Base-by-base conservation (phyloP, 2,888 invertebrate species). In the Brachylomia viminalis region DNA sequence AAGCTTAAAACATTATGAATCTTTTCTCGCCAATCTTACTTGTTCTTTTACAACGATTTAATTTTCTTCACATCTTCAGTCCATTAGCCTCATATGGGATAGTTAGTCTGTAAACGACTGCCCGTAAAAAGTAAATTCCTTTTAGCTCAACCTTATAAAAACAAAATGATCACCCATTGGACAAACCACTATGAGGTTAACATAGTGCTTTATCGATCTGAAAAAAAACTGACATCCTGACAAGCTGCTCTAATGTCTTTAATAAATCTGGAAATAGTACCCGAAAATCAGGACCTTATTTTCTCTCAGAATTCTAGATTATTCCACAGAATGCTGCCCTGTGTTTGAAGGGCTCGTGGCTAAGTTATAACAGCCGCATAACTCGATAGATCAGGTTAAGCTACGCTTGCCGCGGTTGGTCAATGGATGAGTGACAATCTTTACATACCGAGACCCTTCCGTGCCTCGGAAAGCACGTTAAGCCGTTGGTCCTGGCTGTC, bases 81-180 rank as follows among this genome's bases (percentile, higher is more conserved):
- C 62, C 71, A 72, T 83, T 74, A 83, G 72, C 54, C 17, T 49
- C 54, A 38, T 58, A 71, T 67, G 27, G 59, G 59, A 77, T 54
- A 71, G 83, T 82, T 77, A 82, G 67, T 61, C 61, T 69, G 68
- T 58, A 68, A 78, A 83, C 65, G 83, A 72, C 64, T 54, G 54
- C 17, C 33, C 71, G 65, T 86, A 83, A 86, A 86, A 86, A 86
- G 47, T 72, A 78, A 72, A 83, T 74, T 83, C 79, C 86, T 83
- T 78, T 86, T 72, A 83, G 83, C 68, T 68, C 72, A 61, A 30
- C 58, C 73, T 66, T 83, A 86, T 83, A 83, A 83, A 83, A 83
- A 86, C 62, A 56, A 64, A 83, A 86, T 66, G 84, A 72, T 64
- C 74, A 67, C 79, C 86, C 79, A 86, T 69, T 72, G 71, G 56